Conservation (phyloP, 2,113 vertebrate species). For the Pteronura brasiliensis region DNA sequence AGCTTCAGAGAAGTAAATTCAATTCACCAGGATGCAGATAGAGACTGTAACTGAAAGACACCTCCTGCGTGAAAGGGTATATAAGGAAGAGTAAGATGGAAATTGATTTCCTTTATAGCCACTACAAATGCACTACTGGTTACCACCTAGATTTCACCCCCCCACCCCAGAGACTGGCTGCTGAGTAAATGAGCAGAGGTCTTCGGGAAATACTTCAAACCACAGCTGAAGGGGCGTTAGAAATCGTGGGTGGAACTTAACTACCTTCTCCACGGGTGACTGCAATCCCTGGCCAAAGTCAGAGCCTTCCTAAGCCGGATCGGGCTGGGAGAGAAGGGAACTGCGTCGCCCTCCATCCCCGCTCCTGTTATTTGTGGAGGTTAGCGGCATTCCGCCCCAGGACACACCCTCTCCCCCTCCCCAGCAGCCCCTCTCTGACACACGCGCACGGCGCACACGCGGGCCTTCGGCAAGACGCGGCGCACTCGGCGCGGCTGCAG, state of each 20-base stretch:
- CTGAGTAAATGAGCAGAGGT: neutral
- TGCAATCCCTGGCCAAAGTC: neutral
- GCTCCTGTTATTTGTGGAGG: slow-evolving; percentile 82
- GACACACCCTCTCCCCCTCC: slow-evolving; percentile 82
- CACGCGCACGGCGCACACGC: slow-evolving; percentile 9
- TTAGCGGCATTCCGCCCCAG: slow-evolving; percentile 77
- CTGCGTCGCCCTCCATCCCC: neutral
- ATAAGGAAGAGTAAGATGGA: neutral
- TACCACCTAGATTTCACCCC: accelerated
- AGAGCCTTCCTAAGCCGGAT: neutral
- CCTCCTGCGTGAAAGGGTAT: neutral
- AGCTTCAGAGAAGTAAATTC: neutral
- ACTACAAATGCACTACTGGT: neutral
- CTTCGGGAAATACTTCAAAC: slow-evolving; percentile 16
- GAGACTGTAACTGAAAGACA: neutral
- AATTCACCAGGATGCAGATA: neutral
- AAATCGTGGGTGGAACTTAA: neutral
- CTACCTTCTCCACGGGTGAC: slow-evolving; percentile 16
- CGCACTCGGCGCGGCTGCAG: slow-evolving; percentile 52
- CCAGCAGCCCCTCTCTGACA: slow-evolving; percentile 68
- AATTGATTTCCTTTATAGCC: neutral
- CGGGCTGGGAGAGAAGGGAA: slow-evolving; percentile 59
- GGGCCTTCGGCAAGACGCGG: neutral
- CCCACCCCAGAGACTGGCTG: neutral
- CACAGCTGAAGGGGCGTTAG: accelerated